phyloP scores from a whole-genome alignment of 2,888 invertebrate species.

The Hirtodrosophila trivittata region DNA sequence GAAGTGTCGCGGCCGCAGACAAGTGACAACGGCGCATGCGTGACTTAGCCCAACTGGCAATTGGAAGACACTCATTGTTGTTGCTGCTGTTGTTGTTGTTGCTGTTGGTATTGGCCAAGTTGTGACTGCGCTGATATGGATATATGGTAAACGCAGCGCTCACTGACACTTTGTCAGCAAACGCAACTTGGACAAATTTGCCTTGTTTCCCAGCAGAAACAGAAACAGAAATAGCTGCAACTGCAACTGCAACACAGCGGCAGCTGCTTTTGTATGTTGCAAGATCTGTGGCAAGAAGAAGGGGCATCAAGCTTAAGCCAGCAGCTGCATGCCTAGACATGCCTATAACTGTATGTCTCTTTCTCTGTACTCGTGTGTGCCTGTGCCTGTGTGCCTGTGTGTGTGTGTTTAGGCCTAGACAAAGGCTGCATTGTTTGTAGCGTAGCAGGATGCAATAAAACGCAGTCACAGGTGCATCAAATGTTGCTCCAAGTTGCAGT shows the following conservation, averaged over 20 bases:
- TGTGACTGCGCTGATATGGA: conserved; percentile 27
- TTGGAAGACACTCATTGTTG: conserved; percentile 44
- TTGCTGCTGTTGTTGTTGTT: conserved; percentile 1
- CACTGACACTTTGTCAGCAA: conserved; percentile 59
- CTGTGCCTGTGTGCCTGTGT: conserved; percentile 2
- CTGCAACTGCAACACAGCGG: conserved; percentile 3
- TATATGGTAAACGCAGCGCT: conserved; percentile 56
- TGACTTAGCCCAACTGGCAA: conserved; percentile 53
- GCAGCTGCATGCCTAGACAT: conserved; percentile 51
- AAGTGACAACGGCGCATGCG: conserved; percentile 74
- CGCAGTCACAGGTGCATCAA: conserved; percentile 69
- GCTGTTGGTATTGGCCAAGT: conserved; percentile 15
- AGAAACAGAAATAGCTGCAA: conserved; percentile 8
- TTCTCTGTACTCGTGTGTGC: neutral
- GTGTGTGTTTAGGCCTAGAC: conserved; percentile 45
- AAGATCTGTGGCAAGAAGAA: conserved; percentile 18
- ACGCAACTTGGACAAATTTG: conserved; percentile 60
- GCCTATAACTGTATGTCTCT: conserved; percentile 7
- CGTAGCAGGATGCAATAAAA: conserved; percentile 73
- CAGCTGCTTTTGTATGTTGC: conserved; percentile 33
- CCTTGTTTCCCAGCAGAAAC: conserved; percentile 35
- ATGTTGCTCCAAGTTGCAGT: conserved; percentile 54
- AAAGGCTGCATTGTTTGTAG: conserved; percentile 59
- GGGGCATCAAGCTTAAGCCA: conserved; percentile 29
- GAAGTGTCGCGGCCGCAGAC: conserved; percentile 56